Evolutionary conservation across 1,140 invertebrate species (phyloP).

Genomic region (Drosophila parvula): DNA sequence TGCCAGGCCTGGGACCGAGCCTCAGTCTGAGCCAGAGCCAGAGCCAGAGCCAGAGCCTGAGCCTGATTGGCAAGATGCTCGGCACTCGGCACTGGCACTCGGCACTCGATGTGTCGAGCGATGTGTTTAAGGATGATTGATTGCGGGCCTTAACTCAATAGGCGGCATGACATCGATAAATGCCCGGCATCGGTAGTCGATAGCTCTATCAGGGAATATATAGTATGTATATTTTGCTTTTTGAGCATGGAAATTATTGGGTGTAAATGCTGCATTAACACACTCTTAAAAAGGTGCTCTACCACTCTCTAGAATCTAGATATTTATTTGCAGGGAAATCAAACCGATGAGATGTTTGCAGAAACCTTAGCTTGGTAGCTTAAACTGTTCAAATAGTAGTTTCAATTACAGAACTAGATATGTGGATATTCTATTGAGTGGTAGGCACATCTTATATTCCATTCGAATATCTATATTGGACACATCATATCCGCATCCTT

Average conservation of each 20-base stretch:
- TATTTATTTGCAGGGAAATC: not conserved
- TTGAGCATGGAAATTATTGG: too few relatives aligned
- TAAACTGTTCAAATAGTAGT: not conserved
- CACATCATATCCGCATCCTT: slow-evolving; percentile 12
- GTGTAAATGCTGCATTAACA: not conserved
- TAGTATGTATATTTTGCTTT: too few relatives aligned
- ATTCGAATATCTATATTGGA: slow-evolving; percentile 8
- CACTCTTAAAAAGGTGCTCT: not conserved
- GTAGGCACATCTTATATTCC: not conserved
- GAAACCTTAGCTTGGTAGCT: not conserved
- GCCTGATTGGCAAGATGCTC: slow-evolving; percentile 37
- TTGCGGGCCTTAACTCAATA: slow-evolving; percentile 24
- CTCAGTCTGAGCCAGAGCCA: not conserved
- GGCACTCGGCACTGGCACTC: slow-evolving; percentile 3
- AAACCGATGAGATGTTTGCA: not conserved
- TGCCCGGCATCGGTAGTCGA: not conserved
- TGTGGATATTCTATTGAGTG: not conserved
- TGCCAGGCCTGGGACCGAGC: not conserved
- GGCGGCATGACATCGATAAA: slow-evolving; percentile 16
- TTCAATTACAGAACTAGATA: not conserved
- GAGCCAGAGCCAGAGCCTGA: not conserved
- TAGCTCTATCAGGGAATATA: not conserved
- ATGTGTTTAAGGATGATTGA: slow-evolving; percentile 49
- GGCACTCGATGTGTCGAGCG: slow-evolving; percentile 14
- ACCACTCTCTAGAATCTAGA: not conserved